Conservation (phyloP, 2,888 invertebrate genomes). For the Imbricaverruca yamaguchii region DNA sequence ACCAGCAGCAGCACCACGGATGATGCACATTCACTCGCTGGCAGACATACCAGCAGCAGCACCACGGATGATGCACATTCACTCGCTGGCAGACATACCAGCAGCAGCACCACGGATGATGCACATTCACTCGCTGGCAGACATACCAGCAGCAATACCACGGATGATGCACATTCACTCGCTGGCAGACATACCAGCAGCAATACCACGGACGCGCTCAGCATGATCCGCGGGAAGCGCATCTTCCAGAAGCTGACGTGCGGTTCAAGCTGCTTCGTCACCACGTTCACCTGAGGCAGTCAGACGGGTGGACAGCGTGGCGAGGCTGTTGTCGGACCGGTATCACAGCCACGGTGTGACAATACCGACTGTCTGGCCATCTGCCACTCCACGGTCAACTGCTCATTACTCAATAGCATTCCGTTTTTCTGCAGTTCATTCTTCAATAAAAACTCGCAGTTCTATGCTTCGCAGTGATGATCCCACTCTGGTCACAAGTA, state of each 20-base stretch:
- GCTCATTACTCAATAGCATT: too few species aligned
- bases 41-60: constrained; percentile 58
- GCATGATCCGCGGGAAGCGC: constrained; percentile 73
- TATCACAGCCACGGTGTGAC: too few species aligned
- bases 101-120: constrained; percentile 71
- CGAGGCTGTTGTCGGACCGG: too few species aligned
- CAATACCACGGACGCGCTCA: constrained; percentile 77
- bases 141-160: constrained; percentile 62
- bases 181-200: constrained; percentile 55
- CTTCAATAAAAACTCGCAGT: too few species aligned
- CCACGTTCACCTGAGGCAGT: constrained; percentile 48
- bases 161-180: too few species aligned
- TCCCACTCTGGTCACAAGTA: too few species aligned
- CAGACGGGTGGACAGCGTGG: background rate
- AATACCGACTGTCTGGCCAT: too few species aligned
- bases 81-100: constrained; percentile 50
- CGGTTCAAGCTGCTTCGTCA: constrained; percentile 76
- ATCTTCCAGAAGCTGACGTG: constrained; percentile 88
- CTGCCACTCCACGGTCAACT: too few species aligned
- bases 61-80: constrained; percentile 72
- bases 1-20: constrained; percentile 76
- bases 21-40: too few species aligned
- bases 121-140: too few species aligned
- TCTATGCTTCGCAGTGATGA: too few species aligned
- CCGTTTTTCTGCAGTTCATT: too few species aligned